A percentile compares a stretch with the other conserved stretches of the same genome.
Conservation (phyloP, 2,888 invertebrate genomes). For the Heliconius ismenius region DNA sequence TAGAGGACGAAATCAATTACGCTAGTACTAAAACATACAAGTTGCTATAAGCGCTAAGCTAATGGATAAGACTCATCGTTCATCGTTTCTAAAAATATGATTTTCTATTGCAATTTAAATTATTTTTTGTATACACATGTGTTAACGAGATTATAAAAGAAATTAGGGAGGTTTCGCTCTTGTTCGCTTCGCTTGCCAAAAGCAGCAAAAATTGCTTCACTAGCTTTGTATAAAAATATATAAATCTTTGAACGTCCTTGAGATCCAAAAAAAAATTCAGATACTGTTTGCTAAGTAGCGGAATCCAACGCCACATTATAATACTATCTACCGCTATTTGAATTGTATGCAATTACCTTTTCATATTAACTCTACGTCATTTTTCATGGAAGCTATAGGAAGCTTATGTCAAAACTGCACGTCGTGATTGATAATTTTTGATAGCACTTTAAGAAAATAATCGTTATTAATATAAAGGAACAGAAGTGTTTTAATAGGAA, state of each 20-base stretch:
- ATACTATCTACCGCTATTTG: not conserved
- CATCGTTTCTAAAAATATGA: conserved; percentile 9
- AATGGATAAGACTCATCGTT: conserved; percentile 11
- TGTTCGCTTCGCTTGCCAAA: not conserved
- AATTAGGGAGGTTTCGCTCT: not conserved
- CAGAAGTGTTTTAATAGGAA: no score
- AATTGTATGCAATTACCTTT: not conserved
- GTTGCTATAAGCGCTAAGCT: conserved; percentile 5
- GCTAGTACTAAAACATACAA: conserved; percentile 29
- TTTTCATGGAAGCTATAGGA: conserved; percentile 46
- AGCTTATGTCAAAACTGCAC: conserved; percentile 58
- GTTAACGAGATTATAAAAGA: not conserved
- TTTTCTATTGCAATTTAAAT: not conserved
- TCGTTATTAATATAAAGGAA: conserved; percentile 25
- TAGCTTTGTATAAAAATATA: no score
- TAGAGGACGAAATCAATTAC: conserved; percentile 39
- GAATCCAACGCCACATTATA: no score
- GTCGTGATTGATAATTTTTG: conserved; percentile 49
- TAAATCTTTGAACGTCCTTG: no score
- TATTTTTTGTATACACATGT: not conserved
- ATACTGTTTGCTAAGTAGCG: no score
- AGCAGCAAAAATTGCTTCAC: no score
- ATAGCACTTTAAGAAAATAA: conserved; percentile 46
- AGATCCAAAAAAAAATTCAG: no score
- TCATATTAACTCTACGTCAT: not conserved